These are phyloP conservation scores for Ceratina japonica DNA, from an alignment of 1,140 invertebrate genomes.

Conservation along the genomic window DNA sequence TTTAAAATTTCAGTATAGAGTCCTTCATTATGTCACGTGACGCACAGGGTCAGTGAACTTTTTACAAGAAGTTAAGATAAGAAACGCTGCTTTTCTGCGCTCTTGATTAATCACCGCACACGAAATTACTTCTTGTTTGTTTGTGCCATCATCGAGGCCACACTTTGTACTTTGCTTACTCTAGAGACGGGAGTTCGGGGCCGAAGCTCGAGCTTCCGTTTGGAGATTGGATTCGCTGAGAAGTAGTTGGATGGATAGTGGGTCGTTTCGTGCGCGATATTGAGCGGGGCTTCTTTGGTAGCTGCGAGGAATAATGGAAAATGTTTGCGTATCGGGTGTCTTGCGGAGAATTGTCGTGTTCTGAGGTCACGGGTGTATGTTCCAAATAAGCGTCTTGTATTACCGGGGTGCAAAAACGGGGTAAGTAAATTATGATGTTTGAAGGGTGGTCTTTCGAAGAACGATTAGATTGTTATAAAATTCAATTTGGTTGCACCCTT, in stretches of 20 bases:
- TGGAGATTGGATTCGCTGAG: constrained; percentile 17
- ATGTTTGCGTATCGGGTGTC: not conserved
- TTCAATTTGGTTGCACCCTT: too few relatives aligned
- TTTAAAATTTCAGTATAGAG: too few relatives aligned
- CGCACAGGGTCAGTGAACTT: too few relatives aligned
- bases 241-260: not conserved
- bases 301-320: not conserved
- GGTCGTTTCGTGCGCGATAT: not conserved
- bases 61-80: too few relatives aligned
- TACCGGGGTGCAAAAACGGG: not conserved
- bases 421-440: too few relatives aligned
- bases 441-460: not conserved
- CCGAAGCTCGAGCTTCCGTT: not conserved
- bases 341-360: not conserved
- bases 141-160: not conserved
- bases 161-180: not conserved
- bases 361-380: not conserved
- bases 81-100: not conserved
- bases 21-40: too few relatives aligned
- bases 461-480: not conserved
- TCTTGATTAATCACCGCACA: not conserved
- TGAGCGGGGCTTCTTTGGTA: not conserved
- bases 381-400: not conserved
- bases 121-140: not conserved
- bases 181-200: not conserved